A percentile compares a stretch with the other conserved stretches of the same genome.
These are phyloP conservation scores for Brotula barbata DNA, from an alignment of 2,797 vertebrate genomes.

Conservation along the genomic window DNA sequence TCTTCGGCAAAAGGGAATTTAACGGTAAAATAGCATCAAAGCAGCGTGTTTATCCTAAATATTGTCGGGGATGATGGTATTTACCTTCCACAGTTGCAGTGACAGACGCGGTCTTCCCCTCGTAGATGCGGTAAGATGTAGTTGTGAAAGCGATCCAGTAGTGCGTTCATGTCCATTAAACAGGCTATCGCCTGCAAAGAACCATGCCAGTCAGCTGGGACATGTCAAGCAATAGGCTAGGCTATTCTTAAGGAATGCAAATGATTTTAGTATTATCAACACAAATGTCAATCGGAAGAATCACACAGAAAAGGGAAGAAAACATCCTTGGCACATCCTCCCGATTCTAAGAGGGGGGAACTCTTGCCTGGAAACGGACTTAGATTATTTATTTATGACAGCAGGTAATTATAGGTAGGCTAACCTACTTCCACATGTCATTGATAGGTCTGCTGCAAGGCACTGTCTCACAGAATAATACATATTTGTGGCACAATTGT, in stretches of 20 bases:
- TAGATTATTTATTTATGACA: conserved; percentile 73
- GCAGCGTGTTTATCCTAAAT: conserved; percentile 34
- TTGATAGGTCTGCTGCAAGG: conserved; percentile 48
- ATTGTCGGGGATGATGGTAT: conserved; percentile 55
- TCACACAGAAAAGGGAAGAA: conserved; percentile 17
- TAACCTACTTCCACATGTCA: conserved; percentile 71
- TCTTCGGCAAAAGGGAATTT: conserved; percentile 64
- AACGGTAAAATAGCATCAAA: conserved; percentile 33
- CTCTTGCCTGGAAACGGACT: conserved; percentile 56
- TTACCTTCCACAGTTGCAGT: conserved; percentile 99
- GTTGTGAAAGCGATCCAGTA: conserved; percentile 99
- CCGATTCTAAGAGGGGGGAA: conserved; percentile 51
- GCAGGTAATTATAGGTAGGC: conserved; percentile 70
- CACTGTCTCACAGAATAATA: conserved; percentile 19
- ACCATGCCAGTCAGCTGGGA: conserved; percentile 81
- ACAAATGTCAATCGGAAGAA: conserved; percentile 37
- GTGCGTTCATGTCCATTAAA: conserved; percentile 99
- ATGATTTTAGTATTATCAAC: conserved; percentile 13
- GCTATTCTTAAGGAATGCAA: conserved; percentile 64
- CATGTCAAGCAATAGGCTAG: conserved; percentile 73
- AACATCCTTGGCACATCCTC: conserved; percentile 49
- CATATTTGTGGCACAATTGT: conserved; percentile 26
- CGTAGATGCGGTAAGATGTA: conserved; percentile 99
- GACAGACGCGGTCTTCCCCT: conserved; percentile 99
- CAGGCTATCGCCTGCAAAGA: conserved; percentile 99